These are phyloP conservation scores for Notarius quadriscutis DNA, from an alignment of 2,113 vertebrate species.

Conservation along the genomic window DNA sequence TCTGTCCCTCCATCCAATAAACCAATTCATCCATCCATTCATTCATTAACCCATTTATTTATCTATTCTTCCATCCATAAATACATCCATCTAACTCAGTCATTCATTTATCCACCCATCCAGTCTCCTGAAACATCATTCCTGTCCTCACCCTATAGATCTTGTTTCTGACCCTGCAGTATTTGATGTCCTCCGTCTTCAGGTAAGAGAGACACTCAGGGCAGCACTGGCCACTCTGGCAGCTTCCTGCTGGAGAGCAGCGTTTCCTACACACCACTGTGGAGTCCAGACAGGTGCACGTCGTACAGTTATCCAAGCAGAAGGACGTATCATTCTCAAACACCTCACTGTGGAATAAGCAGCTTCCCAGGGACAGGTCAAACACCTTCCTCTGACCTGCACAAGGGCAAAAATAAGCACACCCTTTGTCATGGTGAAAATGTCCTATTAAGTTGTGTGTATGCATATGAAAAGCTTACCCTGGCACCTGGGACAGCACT, in stretches of 20 bases:
- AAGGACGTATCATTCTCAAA: constrained; percentile 89
- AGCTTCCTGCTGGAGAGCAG: constrained; percentile 79
- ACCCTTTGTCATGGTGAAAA: not conserved
- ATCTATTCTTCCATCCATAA: not conserved
- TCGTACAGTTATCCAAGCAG: constrained; percentile 87
- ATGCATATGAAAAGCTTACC: constrained; percentile 72
- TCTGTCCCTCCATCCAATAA: not conserved
- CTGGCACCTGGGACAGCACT: constrained; percentile 91
- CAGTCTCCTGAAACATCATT: not conserved
- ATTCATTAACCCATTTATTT: not conserved
- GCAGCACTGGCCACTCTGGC: constrained; percentile 77
- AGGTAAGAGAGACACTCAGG: constrained; percentile 84
- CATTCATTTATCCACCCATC: not conserved
- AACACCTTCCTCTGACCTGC: constrained; percentile 97
- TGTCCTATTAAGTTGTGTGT: not conserved
- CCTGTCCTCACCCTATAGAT: constrained; percentile 84
- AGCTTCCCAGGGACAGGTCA: constrained; percentile 91
- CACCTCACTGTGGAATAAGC: constrained; percentile 92
- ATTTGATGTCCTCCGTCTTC: constrained; percentile 81
- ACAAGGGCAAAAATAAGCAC: constrained; percentile 29
- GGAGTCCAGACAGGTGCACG: constrained; percentile 91
- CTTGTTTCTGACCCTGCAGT: constrained; percentile 91
- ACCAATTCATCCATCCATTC: not conserved
- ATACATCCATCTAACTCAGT: not conserved
- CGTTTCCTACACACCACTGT: constrained; percentile 87